A percentile compares a stretch with the other conserved stretches of the same genome.
Evolutionary conservation across 2,797 vertebrate species (phyloP).

Genomic region (Molossus alvarezi): DNA sequence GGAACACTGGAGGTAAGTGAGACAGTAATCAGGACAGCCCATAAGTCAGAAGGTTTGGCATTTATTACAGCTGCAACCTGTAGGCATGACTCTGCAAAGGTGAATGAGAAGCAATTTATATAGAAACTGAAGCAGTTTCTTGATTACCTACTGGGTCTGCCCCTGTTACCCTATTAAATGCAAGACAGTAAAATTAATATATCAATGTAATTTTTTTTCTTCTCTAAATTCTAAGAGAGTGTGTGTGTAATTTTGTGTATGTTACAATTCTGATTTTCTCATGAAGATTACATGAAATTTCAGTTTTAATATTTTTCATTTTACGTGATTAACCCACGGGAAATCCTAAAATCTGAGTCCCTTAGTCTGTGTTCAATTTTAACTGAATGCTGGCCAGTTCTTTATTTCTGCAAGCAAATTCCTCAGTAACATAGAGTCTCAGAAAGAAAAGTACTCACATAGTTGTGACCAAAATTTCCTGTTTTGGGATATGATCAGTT

Average conservation of each 20-base stretch:
- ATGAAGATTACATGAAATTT: conserved; percentile 35
- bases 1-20: conserved; percentile 50
- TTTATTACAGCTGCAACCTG: conserved; percentile 79
- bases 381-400: background rate
- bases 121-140: conserved; percentile 86
- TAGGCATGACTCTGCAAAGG: conserved; percentile 79
- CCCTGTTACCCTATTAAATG: conserved; percentile 5
- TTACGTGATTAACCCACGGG: background rate
- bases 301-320: conserved; percentile 29
- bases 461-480: conserved; percentile 80
- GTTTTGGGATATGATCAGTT: background rate
- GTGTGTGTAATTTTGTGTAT: background rate
- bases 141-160: conserved; percentile 75
- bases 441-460: conserved; percentile 34
- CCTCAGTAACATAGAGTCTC: background rate
- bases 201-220: conserved; percentile 19
- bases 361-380: background rate
- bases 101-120: conserved; percentile 74
- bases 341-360: conserved; percentile 7
- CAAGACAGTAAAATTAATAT: conserved; percentile 20
- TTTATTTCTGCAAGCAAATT: conserved; percentile 58
- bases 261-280: conserved; percentile 35
- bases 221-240: background rate
- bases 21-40: conserved; percentile 80
- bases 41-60: conserved; percentile 82